These are phyloP conservation scores for Brienomyrus longianalis DNA, from an alignment of 2,113 vertebrate species.

Conservation along the genomic window DNA sequence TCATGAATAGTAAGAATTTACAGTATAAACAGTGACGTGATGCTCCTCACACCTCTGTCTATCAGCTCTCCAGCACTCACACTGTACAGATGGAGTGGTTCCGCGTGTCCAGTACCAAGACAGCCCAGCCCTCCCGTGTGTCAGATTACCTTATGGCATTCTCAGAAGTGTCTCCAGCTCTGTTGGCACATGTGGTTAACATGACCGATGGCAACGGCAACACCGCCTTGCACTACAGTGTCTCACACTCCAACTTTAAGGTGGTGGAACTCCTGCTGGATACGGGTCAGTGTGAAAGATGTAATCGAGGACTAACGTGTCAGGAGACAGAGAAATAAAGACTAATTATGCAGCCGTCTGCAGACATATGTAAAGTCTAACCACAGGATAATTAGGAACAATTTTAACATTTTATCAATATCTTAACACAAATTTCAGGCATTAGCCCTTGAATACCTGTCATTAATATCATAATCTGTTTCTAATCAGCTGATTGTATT, in stretches of 20 bases:
- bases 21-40: neutral
- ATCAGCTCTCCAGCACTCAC: constrained; percentile 69
- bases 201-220: constrained; percentile 87
- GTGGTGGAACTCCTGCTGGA: constrained; percentile 80
- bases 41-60: neutral
- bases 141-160: constrained; percentile 75
- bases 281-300: constrained; percentile 64
- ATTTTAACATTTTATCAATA: neutral
- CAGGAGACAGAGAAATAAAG: neutral
- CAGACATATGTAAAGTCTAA: neutral
- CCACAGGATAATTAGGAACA: neutral
- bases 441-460: neutral
- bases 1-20: neutral
- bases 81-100: constrained; percentile 88
- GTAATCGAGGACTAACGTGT: neutral
- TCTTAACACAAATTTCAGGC: neutral
- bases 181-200: constrained; percentile 80
- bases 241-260: constrained; percentile 88
- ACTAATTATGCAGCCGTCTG: neutral
- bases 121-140: constrained; percentile 58
- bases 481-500: neutral
- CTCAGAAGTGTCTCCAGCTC: constrained; percentile 60
- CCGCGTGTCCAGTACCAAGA: constrained; percentile 82
- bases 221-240: constrained; percentile 91
- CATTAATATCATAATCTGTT: neutral